Conservation (phyloP, 1,140 invertebrate species). For the Hydropsyche tenuis region DNA sequence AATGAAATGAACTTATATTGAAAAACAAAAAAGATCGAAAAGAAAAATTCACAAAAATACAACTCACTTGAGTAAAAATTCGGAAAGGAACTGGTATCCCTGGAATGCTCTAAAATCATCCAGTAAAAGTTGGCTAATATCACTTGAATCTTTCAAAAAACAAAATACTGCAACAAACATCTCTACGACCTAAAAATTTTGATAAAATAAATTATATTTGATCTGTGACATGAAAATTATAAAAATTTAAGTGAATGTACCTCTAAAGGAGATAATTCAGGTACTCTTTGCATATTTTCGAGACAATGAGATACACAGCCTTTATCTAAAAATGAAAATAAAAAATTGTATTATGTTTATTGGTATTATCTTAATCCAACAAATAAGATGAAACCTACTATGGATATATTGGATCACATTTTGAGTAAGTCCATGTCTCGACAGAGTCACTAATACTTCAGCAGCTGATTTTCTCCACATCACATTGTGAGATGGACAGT, state of each 20-base stretch:
- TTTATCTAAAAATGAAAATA: conserved; percentile 76
- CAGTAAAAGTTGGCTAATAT: conserved; percentile 90
- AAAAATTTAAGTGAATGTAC: conserved; percentile 53
- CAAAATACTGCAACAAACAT: conserved; percentile 99
- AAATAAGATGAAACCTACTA: conserved; percentile 70
- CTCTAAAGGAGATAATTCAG: conserved; percentile 91
- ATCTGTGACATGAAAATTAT: background rate
- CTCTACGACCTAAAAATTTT: conserved; percentile 76
- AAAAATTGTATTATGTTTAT: background rate
- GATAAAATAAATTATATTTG: background rate
- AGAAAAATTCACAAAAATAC: conserved; percentile 5
- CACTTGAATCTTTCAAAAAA: conserved; percentile 98
- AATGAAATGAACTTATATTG: conserved; percentile 34
- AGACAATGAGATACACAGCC: conserved; percentile 93
- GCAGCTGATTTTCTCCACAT: conserved; percentile 97
- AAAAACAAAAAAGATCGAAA: conserved; percentile 37
- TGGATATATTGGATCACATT: conserved; percentile 96
- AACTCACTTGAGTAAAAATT: conserved; percentile 90
- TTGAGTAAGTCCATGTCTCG: conserved; percentile 89
- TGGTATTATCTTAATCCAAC: background rate
- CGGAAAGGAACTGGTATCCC: conserved; percentile 93
- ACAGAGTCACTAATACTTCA: conserved; percentile 95
- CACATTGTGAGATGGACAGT: conserved; percentile 89
- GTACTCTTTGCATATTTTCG: conserved; percentile 95
- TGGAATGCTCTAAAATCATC: conserved; percentile 96